phyloP scores from a whole-genome alignment of 37 sponge, comb jelly and placozoan genomes.

The Halichondria panicea region DNA sequence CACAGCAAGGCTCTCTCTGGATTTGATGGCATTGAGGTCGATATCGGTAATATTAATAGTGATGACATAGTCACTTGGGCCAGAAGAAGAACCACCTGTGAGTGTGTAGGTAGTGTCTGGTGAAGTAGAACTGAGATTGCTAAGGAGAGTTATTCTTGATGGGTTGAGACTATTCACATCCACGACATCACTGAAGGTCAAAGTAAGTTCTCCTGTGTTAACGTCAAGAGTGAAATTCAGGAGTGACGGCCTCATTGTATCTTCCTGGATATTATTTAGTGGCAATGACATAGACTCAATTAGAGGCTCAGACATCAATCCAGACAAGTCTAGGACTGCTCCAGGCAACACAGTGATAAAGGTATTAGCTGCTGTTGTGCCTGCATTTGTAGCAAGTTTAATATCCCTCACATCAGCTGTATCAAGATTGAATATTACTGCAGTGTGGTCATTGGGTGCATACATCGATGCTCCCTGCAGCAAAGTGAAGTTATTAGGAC shows the following conservation, averaged over 20 bases:
- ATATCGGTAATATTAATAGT: slow-evolving; percentile 34
- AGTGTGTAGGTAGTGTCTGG: slow-evolving; percentile 63
- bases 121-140: slow-evolving; percentile 16
- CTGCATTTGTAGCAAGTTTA: slow-evolving; percentile 39
- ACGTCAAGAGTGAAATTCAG: slow-evolving; percentile 62
- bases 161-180: slow-evolving; percentile 46
- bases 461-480: slow-evolving; percentile 24
- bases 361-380: slow-evolving; percentile 43
- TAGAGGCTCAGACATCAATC: slow-evolving; percentile 20
- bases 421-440: slow-evolving; percentile 31
- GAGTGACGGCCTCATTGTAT: slow-evolving; percentile 55
- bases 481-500: slow-evolving; percentile 27
- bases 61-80: slow-evolving; percentile 45
- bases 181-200: slow-evolving; percentile 81
- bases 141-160: slow-evolving; percentile 54
- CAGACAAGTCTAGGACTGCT: slow-evolving; percentile 68
- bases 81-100: slow-evolving; percentile 53
- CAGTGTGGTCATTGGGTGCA: slow-evolving; percentile 38
- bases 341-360: slow-evolving; percentile 36
- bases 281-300: slow-evolving; percentile 23
- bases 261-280: slow-evolving; percentile 19
- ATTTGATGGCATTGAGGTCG: slow-evolving; percentile 74
- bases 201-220: slow-evolving; percentile 53
- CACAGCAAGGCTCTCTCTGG: slow-evolving; percentile 34
- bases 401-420: slow-evolving; percentile 48